Conservation (phyloP, 2,888 invertebrate genomes). For the Agriopis leucophaearia region DNA sequence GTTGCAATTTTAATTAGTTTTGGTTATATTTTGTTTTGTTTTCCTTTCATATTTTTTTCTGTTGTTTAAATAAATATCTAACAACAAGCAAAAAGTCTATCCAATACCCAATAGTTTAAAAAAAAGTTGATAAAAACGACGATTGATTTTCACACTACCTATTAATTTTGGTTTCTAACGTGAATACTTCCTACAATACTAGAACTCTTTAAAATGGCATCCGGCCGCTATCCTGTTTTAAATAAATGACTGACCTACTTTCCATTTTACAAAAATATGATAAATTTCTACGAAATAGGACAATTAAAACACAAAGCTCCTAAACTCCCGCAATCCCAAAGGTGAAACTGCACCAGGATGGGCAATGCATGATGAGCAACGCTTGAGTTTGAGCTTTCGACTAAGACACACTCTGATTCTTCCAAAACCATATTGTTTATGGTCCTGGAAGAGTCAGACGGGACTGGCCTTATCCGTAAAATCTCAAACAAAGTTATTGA, state of each 20-base stretch:
- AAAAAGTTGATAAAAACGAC: not conserved
- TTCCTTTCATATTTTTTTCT: no score
- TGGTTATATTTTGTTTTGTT: no score
- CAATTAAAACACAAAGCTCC: slow-evolving; percentile 30
- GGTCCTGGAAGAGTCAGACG: no score
- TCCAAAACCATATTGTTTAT: no score
- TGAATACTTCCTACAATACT: not conserved
- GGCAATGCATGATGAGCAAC: no score
- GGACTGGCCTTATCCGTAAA: no score
- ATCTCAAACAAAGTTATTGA: no score
- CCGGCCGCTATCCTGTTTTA: not conserved
- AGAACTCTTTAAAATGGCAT: not conserved
- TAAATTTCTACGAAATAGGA: slow-evolving; percentile 23
- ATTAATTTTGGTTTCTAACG: not conserved
- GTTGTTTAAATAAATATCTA: no score
- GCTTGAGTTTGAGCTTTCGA: not conserved
- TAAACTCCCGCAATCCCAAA: slow-evolving; percentile 25
- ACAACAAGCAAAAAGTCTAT: no score
- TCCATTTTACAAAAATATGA: slow-evolving; percentile 12
- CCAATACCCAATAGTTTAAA: not conserved
- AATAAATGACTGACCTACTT: slow-evolving; percentile 23
- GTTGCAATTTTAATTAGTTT: no score
- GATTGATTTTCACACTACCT: not conserved
- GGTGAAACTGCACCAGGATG: not conserved
- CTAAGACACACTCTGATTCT: no score